Percentiles rank a stretch among this genome's conserved stretches.
phyloP scores from a whole-genome alignment of 2,113 vertebrate species.

The chimpanzee (Pan troglodytes) region NHGRI_mPanTro3-v2.1_pri NC_072420.2:22321001-22321500 shows the following conservation, averaged over 20 bases:
- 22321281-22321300: rapidly evolving
- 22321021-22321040: neutral
- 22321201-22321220: rapidly evolving
- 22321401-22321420: neutral
- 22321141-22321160: neutral
- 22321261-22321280: neutral
- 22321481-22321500: neutral
- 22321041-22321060: neutral
- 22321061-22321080: neutral
- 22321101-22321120: neutral
- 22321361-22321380: neutral
- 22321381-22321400: neutral
- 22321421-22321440: neutral
- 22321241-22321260: neutral
- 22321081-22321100: neutral
- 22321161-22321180: rapidly evolving
- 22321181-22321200: neutral
- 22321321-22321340: neutral
- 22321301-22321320: neutral
- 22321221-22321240: neutral
- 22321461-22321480: neutral
- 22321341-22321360: no score
- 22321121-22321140: neutral
- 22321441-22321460: neutral
- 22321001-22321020: neutral